A percentile compares a stretch with the other conserved stretches of the same genome.
phyloP scores from a whole-genome alignment of 2,797 vertebrate species.

The Ctenopoma multispine region DNA sequence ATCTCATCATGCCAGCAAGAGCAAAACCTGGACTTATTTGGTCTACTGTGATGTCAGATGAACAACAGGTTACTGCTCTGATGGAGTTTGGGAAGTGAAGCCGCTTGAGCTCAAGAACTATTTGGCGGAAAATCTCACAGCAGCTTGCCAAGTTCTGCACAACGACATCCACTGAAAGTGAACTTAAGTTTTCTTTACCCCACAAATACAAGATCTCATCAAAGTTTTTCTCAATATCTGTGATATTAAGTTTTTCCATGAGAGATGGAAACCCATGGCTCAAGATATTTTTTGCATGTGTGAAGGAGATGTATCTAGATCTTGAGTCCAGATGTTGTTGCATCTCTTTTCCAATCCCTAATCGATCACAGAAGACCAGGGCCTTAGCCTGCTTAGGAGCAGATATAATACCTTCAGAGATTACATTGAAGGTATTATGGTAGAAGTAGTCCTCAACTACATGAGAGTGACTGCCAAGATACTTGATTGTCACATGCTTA shows the following conservation, averaged over 20 bases:
- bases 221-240: conserved; percentile 69
- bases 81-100: conserved; percentile 72
- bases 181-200: conserved; percentile 83
- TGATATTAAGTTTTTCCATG: conserved; percentile 69
- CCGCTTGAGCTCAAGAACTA: conserved; percentile 82
- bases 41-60: conserved; percentile 83
- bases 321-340: conserved; percentile 78
- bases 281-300: conserved; percentile 63
- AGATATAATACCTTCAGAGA: conserved; percentile 34
- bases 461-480: conserved; percentile 69
- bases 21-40: conserved; percentile 86
- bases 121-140: conserved; percentile 87
- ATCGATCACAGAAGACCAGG: conserved; percentile 85
- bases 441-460: conserved; percentile 85
- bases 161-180: conserved; percentile 59
- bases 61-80: conserved; percentile 85
- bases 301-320: conserved; percentile 56
- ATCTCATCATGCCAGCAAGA: conserved; percentile 86
- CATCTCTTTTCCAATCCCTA: conserved; percentile 82
- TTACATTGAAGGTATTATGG: conserved; percentile 81
- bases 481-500: conserved; percentile 81
- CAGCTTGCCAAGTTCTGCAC: conserved; percentile 80
- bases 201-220: conserved; percentile 88
- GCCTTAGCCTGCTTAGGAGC: conserved; percentile 67
- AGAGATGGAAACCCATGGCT: conserved; percentile 65